phyloP scores from a whole-genome alignment of 1,140 invertebrate genomes.

The Oppia nitens region DNA sequence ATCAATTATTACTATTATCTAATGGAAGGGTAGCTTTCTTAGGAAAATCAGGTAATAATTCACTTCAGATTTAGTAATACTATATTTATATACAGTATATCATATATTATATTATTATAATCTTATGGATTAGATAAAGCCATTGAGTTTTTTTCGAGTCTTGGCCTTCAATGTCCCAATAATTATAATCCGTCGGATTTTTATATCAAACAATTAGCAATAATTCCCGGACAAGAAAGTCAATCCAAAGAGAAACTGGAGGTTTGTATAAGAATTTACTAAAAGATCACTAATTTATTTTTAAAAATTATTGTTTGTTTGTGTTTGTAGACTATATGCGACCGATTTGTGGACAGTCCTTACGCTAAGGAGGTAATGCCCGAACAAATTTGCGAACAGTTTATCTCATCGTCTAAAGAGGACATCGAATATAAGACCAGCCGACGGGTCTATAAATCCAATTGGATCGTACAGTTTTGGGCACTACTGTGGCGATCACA shows the following conservation, averaged over 20 bases:
- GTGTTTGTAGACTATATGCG: not conserved
- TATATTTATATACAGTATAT: too few species aligned
- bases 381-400: not conserved
- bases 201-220: constrained; percentile 52
- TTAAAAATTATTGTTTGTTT: not conserved
- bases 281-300: not conserved
- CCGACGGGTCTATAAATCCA: constrained; percentile 49
- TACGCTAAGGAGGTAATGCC: not conserved
- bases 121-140: constrained; percentile 52
- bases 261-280: constrained; percentile 18
- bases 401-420: not conserved
- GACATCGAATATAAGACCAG: not conserved
- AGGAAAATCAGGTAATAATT: constrained; percentile 39
- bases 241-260: constrained; percentile 30
- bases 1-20: constrained; percentile 53
- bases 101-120: constrained; percentile 28
- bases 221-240: constrained; percentile 60
- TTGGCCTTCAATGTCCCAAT: constrained; percentile 51
- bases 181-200: constrained; percentile 76
- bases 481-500: constrained; percentile 79
- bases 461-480: constrained; percentile 68
- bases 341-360: not conserved
- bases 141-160: constrained; percentile 51
- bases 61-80: not conserved
- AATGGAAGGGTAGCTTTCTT: constrained; percentile 62